Evolutionary conservation across 2,797 vertebrate genomes (phyloP).

Genomic region (Leptodactylus fallax): DNA sequence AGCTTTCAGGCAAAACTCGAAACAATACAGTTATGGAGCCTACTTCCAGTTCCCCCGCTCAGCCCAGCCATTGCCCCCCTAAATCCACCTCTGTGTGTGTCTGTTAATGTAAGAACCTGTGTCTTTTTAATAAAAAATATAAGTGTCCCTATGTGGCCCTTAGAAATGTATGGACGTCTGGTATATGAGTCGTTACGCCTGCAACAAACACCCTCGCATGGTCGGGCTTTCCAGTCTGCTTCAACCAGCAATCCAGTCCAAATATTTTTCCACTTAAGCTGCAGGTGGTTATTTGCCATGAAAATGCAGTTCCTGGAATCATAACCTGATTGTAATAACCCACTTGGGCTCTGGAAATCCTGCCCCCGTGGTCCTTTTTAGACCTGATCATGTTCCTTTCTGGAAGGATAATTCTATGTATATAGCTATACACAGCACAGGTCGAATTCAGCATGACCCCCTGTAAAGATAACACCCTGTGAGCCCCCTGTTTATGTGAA

Average conservation of each 20-base stretch:
- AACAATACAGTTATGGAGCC: background rate
- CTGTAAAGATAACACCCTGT: background rate
- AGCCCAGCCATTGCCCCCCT: background rate
- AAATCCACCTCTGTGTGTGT: background rate
- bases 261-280: conserved; percentile 28
- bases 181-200: conserved; percentile 15
- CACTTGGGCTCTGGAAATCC: conserved; percentile 22
- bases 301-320: conserved; percentile 17
- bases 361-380: background rate
- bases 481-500: too few relatives aligned
- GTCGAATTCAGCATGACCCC: background rate
- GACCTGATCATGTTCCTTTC: conserved; percentile 17
- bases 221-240: conserved; percentile 17
- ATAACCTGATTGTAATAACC: conserved; percentile 15
- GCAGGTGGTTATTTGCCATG: conserved; percentile 29
- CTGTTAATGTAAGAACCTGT: conserved; percentile 28
- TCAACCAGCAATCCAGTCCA: background rate
- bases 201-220: conserved; percentile 17
- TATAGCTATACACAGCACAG: background rate
- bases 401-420: background rate
- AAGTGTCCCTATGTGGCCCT: conserved; percentile 34
- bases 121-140: conserved; percentile 39
- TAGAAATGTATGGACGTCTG: conserved; percentile 17
- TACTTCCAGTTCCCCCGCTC: background rate
- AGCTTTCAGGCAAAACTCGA: background rate